These are phyloP conservation scores for Eupelmus urozonus DNA, from an alignment of 2,888 invertebrate species.

Conservation along the genomic window DNA sequence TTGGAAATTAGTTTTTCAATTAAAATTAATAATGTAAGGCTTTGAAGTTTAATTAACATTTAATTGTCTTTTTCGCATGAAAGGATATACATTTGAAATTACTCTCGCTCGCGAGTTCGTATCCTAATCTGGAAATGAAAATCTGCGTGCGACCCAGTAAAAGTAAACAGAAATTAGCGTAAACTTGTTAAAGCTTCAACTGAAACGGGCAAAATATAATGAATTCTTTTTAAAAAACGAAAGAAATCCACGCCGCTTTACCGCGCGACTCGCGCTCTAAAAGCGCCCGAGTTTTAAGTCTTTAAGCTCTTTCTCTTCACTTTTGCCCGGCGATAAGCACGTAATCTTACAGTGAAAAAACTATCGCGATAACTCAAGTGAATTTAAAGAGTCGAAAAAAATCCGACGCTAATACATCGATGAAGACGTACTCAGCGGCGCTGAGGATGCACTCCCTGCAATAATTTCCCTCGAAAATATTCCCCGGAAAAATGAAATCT, in stretches of 20 bases:
- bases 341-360: constrained; percentile 18
- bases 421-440: too few relatives aligned
- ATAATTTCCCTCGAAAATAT: too few relatives aligned
- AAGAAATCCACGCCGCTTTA: neutral
- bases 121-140: constrained; percentile 26
- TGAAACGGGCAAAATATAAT: neutral
- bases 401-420: too few relatives aligned
- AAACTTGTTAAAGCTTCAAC: neutral
- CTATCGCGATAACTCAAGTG: constrained; percentile 16
- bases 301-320: neutral
- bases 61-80: constrained; percentile 26
- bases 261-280: neutral
- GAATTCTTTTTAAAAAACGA: neutral
- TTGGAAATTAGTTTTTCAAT: constrained; percentile 13
- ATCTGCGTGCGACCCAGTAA: constrained; percentile 7
- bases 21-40: constrained; percentile 16
- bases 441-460: too few relatives aligned
- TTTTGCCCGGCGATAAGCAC: constrained; percentile 1
- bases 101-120: constrained; percentile 8
- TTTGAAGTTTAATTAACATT: constrained; percentile 25
- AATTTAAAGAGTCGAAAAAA: too few relatives aligned
- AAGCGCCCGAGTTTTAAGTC: neutral
- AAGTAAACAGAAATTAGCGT: neutral
- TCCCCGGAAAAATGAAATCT: too few relatives aligned
- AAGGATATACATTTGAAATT: constrained; percentile 21